Conservation (phyloP, 2,113 vertebrate species). For the Chaenocephalus aceratus region DNA sequence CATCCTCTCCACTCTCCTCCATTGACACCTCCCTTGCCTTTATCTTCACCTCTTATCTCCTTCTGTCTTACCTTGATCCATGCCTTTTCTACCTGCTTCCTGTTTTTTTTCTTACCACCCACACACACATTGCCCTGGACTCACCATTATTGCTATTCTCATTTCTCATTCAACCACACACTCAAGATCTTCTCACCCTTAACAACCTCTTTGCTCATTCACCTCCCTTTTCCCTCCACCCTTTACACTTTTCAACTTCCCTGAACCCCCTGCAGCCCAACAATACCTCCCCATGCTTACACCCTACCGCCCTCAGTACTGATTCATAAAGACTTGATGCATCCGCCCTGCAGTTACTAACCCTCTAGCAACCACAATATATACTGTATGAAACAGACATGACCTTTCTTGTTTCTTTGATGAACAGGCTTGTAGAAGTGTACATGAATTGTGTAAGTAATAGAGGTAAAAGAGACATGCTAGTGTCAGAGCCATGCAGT, state of each 20-base stretch:
- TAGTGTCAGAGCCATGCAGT: neutral
- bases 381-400: slow-evolving; percentile 4
- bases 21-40: slow-evolving; percentile 10
- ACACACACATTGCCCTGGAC: slow-evolving; percentile 8
- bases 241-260: slow-evolving; percentile 35
- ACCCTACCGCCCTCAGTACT: neutral
- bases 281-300: neutral
- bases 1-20: slow-evolving; percentile 10
- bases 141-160: slow-evolving; percentile 1
- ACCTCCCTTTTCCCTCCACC: neutral
- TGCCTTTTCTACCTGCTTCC: slow-evolving; percentile 2
- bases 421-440: neutral
- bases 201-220: neutral
- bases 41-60: slow-evolving; percentile 13
- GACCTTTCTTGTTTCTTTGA: neutral
- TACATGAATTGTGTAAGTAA: neutral
- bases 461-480: neutral
- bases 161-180: slow-evolving; percentile 18
- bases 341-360: neutral
- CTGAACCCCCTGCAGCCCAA: slow-evolving; percentile 1
- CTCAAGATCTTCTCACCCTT: slow-evolving; percentile 3
- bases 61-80: slow-evolving; percentile 34
- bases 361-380: slow-evolving; percentile 1
- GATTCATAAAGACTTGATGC: slow-evolving; percentile 37
- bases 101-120: slow-evolving; percentile 18